Evolutionary conservation across 2,113 vertebrate genomes (phyloP), one percentile per base, ranked within the genome.

Genomic region (Lophochroa leadbeateri): DNA sequence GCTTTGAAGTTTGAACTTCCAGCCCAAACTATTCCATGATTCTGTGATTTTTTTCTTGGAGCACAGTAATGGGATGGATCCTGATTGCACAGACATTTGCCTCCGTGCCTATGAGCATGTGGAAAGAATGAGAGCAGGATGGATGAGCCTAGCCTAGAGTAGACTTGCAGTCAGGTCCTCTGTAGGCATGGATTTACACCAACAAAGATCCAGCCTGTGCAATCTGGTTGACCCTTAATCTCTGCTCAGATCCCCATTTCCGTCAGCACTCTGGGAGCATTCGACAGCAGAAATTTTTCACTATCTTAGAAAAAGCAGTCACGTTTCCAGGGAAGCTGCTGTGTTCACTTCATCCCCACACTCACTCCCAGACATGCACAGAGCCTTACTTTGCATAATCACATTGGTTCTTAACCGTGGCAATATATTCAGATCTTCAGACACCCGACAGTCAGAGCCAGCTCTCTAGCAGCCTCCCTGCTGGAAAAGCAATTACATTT

Each of bases 201-300:
- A 88, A 41, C 88, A 65, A 88, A 89, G 52, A 94, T 87, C 92
- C 81, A 89, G 80, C 53, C 83, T 53, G 52, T 65, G 83, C 88
- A 94, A 53, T 87, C 77, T 72, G 44, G 24, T 79, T 69, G 74
- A 82, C 53, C 88, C 83, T 87, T 85, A 82, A 89, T 94, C 94
- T 79, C 83, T 69, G 53, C 91, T 94, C 70, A 35, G 82, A 94
- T 79, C 82, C 88, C 49, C 9, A 86, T 93, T 76, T 52, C 92
- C 81, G 46, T 94, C 87, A 89, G 67, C 89, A 27, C 88, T 89
- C 57, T 46, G 92, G 70, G 86, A 90, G 91, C 88, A 64, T 88
- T 95, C 71, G 96, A 89, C 96, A 95, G 94, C 65, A 95, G 96
- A 46, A n/a, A 95, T 39, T 92, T 71, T 85, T 96, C 91, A 92